phyloP scores from a whole-genome alignment of 2,888 invertebrate genomes.

The Parnassius mnemosyne region DNA sequence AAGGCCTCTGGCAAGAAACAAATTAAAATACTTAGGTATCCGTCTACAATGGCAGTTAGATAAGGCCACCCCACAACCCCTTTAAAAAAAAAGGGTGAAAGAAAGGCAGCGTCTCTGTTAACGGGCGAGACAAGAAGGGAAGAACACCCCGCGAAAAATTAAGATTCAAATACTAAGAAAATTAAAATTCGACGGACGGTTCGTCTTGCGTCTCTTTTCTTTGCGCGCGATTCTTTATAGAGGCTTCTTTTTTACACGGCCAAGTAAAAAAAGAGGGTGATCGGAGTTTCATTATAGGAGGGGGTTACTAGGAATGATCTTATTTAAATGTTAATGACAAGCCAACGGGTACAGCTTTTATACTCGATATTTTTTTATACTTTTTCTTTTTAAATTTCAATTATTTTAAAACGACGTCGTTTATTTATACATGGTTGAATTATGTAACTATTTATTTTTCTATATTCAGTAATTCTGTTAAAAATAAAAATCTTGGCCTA shows the following conservation, averaged over 20 bases:
- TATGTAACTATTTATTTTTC: no score
- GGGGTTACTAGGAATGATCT: slow-evolving; percentile 38
- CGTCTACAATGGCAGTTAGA: slow-evolving; percentile 30
- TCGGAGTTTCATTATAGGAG: slow-evolving; percentile 55
- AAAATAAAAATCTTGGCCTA: no score
- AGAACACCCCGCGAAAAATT: slow-evolving; percentile 72
- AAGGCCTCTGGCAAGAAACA: slow-evolving; percentile 30
- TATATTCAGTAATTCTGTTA: no score
- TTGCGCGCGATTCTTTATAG: slow-evolving; percentile 4
- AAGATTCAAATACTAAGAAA: slow-evolving; percentile 81
- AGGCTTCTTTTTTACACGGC: slow-evolving; percentile 30
- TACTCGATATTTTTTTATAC: background rate
- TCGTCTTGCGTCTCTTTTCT: slow-evolving; percentile 53
- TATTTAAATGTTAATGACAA: slow-evolving; percentile 63
- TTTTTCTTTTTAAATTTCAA: background rate
- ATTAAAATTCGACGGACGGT: slow-evolving; percentile 79
- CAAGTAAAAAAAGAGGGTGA: slow-evolving; percentile 62
- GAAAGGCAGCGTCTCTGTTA: slow-evolving; percentile 43
- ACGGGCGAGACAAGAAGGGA: slow-evolving; percentile 47
- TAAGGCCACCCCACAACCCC: slow-evolving; percentile 40
- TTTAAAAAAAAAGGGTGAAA: slow-evolving; percentile 55
- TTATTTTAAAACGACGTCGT: background rate
- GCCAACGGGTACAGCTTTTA: slow-evolving; percentile 4
- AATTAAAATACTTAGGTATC: slow-evolving; percentile 34
- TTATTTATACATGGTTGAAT: background rate